Evolutionary conservation across 2,113 vertebrate species (phyloP).

Genomic region (Burhinus oedicnemus): DNA sequence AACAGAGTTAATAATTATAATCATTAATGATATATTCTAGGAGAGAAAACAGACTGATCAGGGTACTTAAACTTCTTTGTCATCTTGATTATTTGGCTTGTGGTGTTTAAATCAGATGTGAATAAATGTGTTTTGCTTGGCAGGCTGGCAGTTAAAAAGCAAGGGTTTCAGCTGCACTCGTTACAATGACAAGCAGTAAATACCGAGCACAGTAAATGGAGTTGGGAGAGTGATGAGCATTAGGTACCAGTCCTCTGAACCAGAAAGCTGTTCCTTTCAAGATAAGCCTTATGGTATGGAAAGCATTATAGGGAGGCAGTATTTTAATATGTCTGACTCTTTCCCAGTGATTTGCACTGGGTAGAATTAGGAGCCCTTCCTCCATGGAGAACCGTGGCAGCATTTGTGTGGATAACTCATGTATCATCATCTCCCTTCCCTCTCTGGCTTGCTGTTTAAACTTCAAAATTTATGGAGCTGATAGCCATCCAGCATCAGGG

Average conservation of each 20-base stretch:
- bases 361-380: not conserved
- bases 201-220: not conserved
- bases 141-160: not conserved
- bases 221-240: not conserved
- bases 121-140: not conserved
- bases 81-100: conserved; percentile 20
- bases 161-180: not conserved
- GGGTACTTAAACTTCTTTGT: conserved; percentile 15
- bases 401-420: not conserved
- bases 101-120: conserved; percentile 8
- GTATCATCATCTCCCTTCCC: not conserved
- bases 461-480: not conserved
- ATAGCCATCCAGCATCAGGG: not conserved
- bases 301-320: not conserved
- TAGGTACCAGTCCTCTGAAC: not conserved
- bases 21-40: not conserved
- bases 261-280: not conserved
- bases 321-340: not conserved
- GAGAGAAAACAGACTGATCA: conserved; percentile 11
- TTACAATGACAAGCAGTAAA: not conserved
- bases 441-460: not conserved
- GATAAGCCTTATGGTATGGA: not conserved
- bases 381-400: not conserved
- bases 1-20: not conserved
- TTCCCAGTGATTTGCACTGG: not conserved